Percentiles rank a stretch among this genome's conserved stretches.
Evolutionary conservation across 2,888 invertebrate genomes (phyloP).

Genomic region (Tillus elongatus): DNA sequence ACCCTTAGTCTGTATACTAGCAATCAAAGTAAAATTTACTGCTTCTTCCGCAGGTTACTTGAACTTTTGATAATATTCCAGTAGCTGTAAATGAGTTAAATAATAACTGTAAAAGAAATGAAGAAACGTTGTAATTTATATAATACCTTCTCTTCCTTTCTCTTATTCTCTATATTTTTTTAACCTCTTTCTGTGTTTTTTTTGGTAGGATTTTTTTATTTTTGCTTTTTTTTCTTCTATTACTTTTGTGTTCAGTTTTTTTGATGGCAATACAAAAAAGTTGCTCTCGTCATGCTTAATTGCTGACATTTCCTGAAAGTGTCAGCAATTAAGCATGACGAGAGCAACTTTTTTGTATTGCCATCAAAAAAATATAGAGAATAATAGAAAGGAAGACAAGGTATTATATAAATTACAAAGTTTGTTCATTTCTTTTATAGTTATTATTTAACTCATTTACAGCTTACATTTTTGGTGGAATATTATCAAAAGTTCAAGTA

Average conservation of each 20-base stretch:
- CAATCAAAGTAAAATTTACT: conserved; percentile 66
- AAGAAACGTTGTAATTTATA: conserved; percentile 12
- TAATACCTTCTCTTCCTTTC: conserved; percentile 70
- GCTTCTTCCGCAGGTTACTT: conserved; percentile 72
- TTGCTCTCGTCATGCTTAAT: conserved; percentile 74
- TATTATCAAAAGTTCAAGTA: conserved; percentile 72
- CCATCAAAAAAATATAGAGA: conserved; percentile 75
- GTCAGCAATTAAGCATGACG: no score
- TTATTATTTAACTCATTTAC: conserved; percentile 55
- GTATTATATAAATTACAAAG: conserved; percentile 26
- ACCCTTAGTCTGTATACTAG: conserved; percentile 77
- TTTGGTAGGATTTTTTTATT: conserved; percentile 64
- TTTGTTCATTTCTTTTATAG: conserved; percentile 29
- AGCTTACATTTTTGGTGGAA: conserved; percentile 68
- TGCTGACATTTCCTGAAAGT: no score
- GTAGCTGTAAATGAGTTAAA: conserved; percentile 63
- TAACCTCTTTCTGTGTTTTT: conserved; percentile 76
- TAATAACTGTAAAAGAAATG: conserved; percentile 29
- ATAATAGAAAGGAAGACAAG: conserved; percentile 82
- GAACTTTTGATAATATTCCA: conserved; percentile 70
- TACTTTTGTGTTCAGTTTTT: conserved; percentile 68
- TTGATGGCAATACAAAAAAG: conserved; percentile 69
- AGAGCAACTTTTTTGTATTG: conserved; percentile 70
- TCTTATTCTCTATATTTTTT: conserved; percentile 78
- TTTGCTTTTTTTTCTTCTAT: conserved; percentile 45